Conservation (phyloP, 2,888 invertebrate species). For the Pterostichus niger region DNA sequence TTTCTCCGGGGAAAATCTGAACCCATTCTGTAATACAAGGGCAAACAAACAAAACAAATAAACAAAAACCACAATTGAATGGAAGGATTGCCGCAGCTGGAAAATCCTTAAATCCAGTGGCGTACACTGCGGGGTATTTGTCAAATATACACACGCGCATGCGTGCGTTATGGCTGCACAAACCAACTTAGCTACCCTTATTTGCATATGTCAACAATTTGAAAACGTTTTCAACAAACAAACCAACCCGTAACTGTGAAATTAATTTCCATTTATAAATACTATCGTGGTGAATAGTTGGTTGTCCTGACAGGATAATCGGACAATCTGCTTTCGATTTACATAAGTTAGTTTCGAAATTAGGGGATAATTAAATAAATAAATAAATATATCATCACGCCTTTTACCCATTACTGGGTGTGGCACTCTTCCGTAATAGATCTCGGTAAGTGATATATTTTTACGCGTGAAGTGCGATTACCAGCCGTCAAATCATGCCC, state of each 20-base stretch:
- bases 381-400: too few species aligned
- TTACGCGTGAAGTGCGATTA: too few species aligned
- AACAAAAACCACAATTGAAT: conserved; percentile 41
- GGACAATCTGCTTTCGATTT: too few species aligned
- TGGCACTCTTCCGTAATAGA: too few species aligned
- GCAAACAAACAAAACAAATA: conserved; percentile 23
- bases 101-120: background rate
- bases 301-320: too few species aligned
- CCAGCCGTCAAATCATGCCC: too few species aligned
- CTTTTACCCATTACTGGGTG: too few species aligned
- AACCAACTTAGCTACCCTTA: conserved; percentile 19
- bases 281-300: background rate
- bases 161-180: background rate
- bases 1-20: conserved; percentile 1
- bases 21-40: conserved; percentile 14
- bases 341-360: too few species aligned
- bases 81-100: background rate
- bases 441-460: too few species aligned
- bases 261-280: conserved; percentile 45
- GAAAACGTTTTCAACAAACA: conserved; percentile 25
- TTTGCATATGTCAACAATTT: conserved; percentile 51
- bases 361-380: too few species aligned
- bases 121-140: background rate
- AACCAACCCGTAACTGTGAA: conserved; percentile 17
- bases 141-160: background rate